Conservation (phyloP, 2,888 invertebrate species). For the Ophion ellenae region DNA sequence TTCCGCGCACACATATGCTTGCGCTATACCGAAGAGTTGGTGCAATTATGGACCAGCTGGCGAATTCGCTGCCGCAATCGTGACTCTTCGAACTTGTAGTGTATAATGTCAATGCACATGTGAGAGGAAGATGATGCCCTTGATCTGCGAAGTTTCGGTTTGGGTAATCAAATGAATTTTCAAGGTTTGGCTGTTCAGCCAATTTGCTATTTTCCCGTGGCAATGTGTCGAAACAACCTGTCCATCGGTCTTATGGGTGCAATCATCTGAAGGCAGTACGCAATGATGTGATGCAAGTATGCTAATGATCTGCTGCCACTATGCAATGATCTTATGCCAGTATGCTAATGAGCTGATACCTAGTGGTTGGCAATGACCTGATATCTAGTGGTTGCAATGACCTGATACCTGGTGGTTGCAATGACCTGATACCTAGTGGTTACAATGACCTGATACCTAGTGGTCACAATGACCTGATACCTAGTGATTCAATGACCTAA, state of each 20-base stretch:
- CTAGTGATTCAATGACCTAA: no score
- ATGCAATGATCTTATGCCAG: no score
- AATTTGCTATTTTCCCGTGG: not conserved
- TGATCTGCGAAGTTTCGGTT: not conserved
- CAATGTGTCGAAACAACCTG: not conserved
- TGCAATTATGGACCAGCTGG: slow-evolving; percentile 18
- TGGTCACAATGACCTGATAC: no score
- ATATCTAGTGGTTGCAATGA: no score
- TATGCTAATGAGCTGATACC: no score
- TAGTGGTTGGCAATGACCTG: no score
- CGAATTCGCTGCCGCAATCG: not conserved
- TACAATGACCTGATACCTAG: no score
- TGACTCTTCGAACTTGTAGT: not conserved
- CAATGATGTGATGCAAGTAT: no score
- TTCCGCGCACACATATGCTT: not conserved
- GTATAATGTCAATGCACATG: not conserved
- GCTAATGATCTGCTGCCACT: no score
- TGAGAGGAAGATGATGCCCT: not conserved
- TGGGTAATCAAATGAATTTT: not conserved
- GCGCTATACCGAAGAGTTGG: slow-evolving; percentile 1
- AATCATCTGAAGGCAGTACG: not conserved
- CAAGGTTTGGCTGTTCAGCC: not conserved
- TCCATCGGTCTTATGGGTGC: not conserved
- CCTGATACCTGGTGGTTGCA: no score
- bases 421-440: no score